Base-by-base conservation (phyloP, 1,140 invertebrate genomes). In the Scaptodrosophila lebanonensis region DNA sequence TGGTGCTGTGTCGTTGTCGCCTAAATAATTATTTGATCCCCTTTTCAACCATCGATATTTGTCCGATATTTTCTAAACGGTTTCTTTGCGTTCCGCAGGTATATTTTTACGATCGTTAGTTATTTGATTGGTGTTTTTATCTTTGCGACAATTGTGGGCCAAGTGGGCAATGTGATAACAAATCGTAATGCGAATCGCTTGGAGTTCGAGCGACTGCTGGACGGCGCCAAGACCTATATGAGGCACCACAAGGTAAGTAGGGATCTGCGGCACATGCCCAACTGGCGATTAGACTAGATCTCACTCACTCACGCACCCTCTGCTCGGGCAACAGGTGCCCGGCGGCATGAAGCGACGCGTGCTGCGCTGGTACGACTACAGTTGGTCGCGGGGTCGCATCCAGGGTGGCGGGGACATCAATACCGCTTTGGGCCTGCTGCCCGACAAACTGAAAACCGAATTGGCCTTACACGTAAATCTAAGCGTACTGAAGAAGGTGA, bases 111-210 rank as follows among this genome's bases (percentile, higher is more conserved):
- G 47, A 98, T 98, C 85, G 93, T 97, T 64, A 97, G 96, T 88
- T 98, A 98, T 88, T 90, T 98, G 62, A 97, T 98, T 73, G 97
- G 97, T 49, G 96, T 98, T 25, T 98, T 98, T 89, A 97, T 98
- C 86, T 98, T 98, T 88, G 96, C 97, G n/a, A 98, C 96, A 8
- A 98, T 98, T 79, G 97, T 98, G 12, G 97, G 97, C 40, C 97
- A 98, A 91, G 97, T 98, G 25, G 97, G 97, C 48, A 98, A 98
- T 88, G 96, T 98, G 64, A 98, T 98, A 82, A 98, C 96, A 2
- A 98, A 98, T 88, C 91, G 96, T 62, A 98, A 98, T 87, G 97
- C 97, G n/a, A 98, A 97, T 88, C 91, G 97, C 15, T 89, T 98
- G 48, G 97, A 98, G 88, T 98, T 98, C 86, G 97, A 98, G 88